Conservation (phyloP, 2,113 vertebrate species). For the Calidris pygmaea region DNA sequence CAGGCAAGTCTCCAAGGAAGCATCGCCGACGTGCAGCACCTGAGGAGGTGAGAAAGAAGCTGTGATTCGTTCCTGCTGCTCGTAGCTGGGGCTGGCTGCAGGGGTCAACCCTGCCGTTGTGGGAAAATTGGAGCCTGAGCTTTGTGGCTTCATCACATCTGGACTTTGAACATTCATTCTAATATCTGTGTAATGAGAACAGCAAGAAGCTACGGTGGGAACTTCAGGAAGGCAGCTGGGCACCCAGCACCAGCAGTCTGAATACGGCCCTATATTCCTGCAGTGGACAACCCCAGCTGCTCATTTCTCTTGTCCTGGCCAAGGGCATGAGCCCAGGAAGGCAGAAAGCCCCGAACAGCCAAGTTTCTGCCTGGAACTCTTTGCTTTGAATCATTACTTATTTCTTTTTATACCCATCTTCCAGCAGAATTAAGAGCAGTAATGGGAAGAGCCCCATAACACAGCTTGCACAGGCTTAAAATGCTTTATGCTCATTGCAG, state of each 20-base stretch:
- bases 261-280: not conserved
- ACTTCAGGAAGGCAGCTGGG: not conserved
- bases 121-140: not conserved
- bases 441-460: not conserved
- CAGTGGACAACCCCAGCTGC: not conserved
- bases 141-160: not conserved
- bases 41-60: not conserved
- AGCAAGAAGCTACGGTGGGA: not conserved
- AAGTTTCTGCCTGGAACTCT: not conserved
- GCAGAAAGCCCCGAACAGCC: not conserved
- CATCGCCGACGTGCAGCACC: conserved; percentile 67
- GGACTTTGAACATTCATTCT: not conserved
- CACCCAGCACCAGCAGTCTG: not conserved
- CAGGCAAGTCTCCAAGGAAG: conserved; percentile 59
- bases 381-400: not conserved
- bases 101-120: not conserved
- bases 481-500: not conserved
- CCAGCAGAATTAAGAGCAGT: not conserved
- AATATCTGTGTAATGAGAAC: not conserved
- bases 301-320: no score
- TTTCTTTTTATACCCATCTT: not conserved
- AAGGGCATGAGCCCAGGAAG: not conserved
- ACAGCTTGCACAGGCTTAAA: not conserved
- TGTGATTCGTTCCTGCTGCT: not conserved
- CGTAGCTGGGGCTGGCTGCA: not conserved